Evolutionary conservation across 23 tunicate genomes (phyloP).

Genomic region (Styela clava): DNA sequence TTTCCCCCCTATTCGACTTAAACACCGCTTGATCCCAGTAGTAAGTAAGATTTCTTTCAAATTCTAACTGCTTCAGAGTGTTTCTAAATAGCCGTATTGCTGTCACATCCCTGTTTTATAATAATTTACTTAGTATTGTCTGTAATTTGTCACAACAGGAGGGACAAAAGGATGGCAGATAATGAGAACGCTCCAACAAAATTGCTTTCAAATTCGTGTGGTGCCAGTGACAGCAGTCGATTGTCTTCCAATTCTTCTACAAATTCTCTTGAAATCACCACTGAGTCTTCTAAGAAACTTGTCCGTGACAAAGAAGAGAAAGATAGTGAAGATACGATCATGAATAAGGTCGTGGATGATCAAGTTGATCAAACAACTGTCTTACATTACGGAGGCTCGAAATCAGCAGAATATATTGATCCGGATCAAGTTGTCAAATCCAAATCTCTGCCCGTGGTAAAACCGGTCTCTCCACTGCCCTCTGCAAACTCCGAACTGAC

Average conservation of each 20-base stretch:
- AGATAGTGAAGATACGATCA: background rate
- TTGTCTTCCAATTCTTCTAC: slow-evolving; percentile 9
- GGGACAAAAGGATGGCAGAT: slow-evolving; percentile 6
- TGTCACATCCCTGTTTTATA: no score
- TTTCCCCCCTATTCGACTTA: no score
- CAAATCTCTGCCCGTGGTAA: background rate
- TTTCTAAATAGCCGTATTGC: no score
- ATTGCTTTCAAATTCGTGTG: background rate
- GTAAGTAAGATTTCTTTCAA: no score
- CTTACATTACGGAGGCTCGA: slow-evolving; percentile 19
- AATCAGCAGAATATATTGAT: background rate
- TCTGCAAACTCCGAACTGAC: slow-evolving; percentile 18
- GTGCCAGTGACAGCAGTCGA: slow-evolving; percentile 25
- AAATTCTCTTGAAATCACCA: background rate
- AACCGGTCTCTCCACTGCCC: slow-evolving; percentile 13
- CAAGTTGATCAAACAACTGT: slow-evolving; percentile 12
- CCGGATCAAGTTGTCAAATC: background rate
- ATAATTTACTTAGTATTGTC: no score
- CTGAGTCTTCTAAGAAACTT: background rate
- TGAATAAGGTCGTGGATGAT: slow-evolving; percentile 22
- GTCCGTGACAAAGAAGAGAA: background rate
- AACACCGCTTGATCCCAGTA: no score
- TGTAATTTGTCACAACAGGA: no score
- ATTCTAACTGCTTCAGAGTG: no score
- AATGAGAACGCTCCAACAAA: background rate